Conservation (phyloP, 1,140 invertebrate genomes). For the Drosophila malerkotliana region DNA sequence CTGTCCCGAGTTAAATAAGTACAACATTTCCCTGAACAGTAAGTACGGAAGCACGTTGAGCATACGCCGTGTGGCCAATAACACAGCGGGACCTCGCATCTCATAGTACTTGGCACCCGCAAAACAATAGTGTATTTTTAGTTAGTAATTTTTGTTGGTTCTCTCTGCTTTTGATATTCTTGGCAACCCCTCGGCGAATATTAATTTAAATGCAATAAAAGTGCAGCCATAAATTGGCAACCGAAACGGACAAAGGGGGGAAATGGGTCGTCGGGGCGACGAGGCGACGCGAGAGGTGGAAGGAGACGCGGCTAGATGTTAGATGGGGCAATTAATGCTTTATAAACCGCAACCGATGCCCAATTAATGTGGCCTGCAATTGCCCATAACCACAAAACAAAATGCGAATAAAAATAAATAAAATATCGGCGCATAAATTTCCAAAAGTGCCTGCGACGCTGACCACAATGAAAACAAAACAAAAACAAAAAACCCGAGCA, state of each 20-base stretch:
- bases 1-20: neutral
- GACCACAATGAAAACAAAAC: constrained; percentile 40
- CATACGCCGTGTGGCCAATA: constrained; percentile 37
- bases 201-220: constrained; percentile 63
- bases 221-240: constrained; percentile 37
- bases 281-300: neutral
- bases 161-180: neutral
- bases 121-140: constrained; percentile 53
- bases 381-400: constrained; percentile 45
- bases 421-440: constrained; percentile 39
- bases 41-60: constrained; percentile 50
- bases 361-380: constrained; percentile 66
- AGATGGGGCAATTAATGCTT: constrained; percentile 52
- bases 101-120: constrained; percentile 45
- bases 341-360: constrained; percentile 57
- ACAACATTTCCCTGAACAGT: constrained; percentile 22
- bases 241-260: neutral
- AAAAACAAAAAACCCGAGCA: constrained; percentile 10
- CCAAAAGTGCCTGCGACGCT: constrained; percentile 51
- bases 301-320: constrained; percentile 13
- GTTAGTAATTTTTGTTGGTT: constrained; percentile 26
- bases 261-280: constrained; percentile 5
- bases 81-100: constrained; percentile 5
- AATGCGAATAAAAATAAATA: constrained; percentile 44
- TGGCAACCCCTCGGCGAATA: constrained; percentile 26